phyloP scores from a whole-genome alignment of 2,797 vertebrate genomes.

The Lepilemur septentrionalis region DNA sequence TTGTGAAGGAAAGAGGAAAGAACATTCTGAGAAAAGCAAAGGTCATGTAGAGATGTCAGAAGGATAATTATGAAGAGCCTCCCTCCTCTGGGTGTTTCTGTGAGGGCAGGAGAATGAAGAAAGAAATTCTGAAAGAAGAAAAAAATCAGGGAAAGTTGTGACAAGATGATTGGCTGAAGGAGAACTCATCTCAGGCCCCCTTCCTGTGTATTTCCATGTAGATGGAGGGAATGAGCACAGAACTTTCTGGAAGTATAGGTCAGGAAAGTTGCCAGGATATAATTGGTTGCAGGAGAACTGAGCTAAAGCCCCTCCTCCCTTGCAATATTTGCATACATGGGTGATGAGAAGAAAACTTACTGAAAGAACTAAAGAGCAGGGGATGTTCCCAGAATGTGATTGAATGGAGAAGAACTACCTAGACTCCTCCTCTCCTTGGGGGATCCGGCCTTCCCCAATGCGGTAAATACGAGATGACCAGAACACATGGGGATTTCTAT shows the following conservation, averaged over 20 bases:
- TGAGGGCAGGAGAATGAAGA: not conserved
- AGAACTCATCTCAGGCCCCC: not conserved
- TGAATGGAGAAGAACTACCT: not conserved
- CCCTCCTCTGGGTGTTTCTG: not conserved
- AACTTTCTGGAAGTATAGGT: not conserved
- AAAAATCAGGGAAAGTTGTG: not conserved
- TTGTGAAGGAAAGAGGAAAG: not conserved
- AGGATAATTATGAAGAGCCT: not conserved
- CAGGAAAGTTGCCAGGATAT: not conserved
- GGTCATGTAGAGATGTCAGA: not conserved
- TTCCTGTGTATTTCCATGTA: not conserved
- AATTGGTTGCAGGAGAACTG: not conserved
- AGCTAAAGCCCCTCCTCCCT: not conserved
- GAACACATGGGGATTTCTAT: not conserved
- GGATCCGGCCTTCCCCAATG: not conserved
- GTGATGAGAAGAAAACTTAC: not conserved
- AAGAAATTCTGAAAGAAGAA: not conserved
- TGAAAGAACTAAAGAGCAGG: not conserved
- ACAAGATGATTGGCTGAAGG: not conserved
- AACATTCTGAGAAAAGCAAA: not conserved
- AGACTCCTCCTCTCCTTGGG: not conserved
- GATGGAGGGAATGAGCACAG: not conserved
- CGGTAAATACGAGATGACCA: not conserved
- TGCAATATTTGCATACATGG: not conserved
- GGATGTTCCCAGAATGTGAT: not conserved